A percentile compares a stretch with the other conserved stretches of the same genome.
Conservation (phyloP, 2,113 vertebrate species). For the Sorex araneus region DNA sequence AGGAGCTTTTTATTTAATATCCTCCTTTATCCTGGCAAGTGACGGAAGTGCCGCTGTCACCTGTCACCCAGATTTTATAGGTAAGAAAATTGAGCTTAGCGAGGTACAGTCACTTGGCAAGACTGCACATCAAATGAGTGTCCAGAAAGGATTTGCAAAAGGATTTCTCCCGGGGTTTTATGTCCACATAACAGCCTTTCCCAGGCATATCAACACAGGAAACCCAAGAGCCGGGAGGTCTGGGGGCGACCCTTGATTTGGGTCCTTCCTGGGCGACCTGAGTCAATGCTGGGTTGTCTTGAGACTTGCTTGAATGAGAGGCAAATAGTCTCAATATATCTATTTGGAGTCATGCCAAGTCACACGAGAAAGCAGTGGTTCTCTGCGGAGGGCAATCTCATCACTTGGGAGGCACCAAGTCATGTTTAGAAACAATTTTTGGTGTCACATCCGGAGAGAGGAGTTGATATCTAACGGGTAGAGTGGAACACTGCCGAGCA, state of each 20-base stretch:
- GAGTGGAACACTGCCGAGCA: not conserved
- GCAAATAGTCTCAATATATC: not conserved
- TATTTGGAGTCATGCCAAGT: not conserved
- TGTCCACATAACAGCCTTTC: not conserved
- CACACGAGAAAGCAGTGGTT: not conserved
- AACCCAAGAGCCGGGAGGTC: not conserved
- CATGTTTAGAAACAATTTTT: not conserved
- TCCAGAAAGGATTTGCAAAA: conserved; percentile 35
- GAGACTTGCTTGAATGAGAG: not conserved
- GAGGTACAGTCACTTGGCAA: conserved; percentile 23
- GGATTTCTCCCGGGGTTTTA: conserved; percentile 7
- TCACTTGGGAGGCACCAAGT: not conserved
- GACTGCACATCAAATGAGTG: not conserved
- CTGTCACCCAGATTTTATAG: conserved; percentile 46
- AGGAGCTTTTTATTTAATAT: not conserved
- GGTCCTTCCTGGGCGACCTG: not conserved
- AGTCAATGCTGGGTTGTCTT: not conserved
- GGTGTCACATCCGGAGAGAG: not conserved
- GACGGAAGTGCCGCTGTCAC: not conserved
- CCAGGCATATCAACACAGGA: conserved; percentile 41
- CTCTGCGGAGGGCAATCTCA: not conserved
- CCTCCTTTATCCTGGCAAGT: not conserved
- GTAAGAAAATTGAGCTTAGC: not conserved
- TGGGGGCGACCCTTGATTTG: not conserved
- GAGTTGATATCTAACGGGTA: not conserved